Conservation (phyloP, 2,113 vertebrate species). For the Lynx canadensis region DNA sequence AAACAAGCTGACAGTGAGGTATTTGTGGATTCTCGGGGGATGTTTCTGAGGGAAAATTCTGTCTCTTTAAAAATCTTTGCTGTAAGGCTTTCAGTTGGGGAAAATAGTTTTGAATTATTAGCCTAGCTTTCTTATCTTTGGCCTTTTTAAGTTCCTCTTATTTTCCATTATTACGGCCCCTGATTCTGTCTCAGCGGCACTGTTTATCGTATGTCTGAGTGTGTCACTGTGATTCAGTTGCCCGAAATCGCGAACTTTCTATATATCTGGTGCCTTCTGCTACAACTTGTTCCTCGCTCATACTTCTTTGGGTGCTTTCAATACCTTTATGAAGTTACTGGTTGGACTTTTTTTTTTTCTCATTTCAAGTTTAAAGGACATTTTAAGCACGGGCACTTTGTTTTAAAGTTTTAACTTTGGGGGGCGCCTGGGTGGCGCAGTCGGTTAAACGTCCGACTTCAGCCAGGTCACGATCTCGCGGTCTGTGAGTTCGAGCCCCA, state of each 20-base stretch:
- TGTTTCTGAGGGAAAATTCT: background rate
- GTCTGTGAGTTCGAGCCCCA: too few relatives aligned
- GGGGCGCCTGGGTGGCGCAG: too few relatives aligned
- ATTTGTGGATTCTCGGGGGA: background rate
- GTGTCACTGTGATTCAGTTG: background rate
- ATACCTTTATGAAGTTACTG: background rate
- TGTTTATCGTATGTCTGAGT: background rate
- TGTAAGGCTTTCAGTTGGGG: background rate
- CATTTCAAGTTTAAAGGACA: background rate
- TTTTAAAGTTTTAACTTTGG: background rate
- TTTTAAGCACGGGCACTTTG: background rate
- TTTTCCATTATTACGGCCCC: background rate
- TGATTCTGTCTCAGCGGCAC: background rate
- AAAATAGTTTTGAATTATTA: background rate
- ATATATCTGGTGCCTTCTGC: accelerated
- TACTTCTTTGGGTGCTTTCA: background rate
- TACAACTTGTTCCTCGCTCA: accelerated
- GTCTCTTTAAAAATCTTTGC: background rate
- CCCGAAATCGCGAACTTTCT: background rate
- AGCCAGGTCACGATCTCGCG: too few relatives aligned
- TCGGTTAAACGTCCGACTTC: too few relatives aligned
- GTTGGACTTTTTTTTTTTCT: background rate
- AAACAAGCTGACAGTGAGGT: background rate
- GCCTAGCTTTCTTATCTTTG: background rate
- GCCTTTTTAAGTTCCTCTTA: background rate